phyloP scores from a whole-genome alignment of 2,888 invertebrate species.

The Athripsodes cinereus region DNA sequence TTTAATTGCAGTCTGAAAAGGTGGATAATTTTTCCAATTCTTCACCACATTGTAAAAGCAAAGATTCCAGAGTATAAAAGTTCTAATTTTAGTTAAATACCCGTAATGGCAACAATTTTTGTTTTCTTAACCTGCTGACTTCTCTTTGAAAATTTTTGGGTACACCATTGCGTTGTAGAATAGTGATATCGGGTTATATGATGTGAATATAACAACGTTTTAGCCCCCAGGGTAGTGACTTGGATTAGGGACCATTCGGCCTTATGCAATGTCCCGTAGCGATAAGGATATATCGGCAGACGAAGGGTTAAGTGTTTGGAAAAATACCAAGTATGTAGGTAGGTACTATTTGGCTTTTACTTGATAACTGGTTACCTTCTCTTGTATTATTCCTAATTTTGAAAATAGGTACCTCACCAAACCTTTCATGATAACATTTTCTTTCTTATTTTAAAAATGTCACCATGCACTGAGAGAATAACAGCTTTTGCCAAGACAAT shows the following conservation, averaged over 20 bases:
- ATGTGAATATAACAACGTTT: constrained; percentile 18
- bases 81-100: no score
- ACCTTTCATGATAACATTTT: not conserved
- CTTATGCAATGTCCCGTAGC: constrained; percentile 8
- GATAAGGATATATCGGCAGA: constrained; percentile 6
- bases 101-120: no score
- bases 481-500: not conserved
- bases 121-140: no score
- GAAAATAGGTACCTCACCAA: not conserved
- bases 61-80: no score
- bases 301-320: constrained; percentile 4
- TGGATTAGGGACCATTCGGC: constrained; percentile 3
- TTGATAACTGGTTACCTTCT: not conserved
- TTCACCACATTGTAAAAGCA: no score
- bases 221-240: not conserved
- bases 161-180: no score
- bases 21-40: no score
- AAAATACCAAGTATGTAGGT: no score
- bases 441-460: not conserved
- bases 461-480: no score
- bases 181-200: constrained; percentile 17
- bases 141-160: no score
- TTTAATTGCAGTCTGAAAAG: no score
- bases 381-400: not conserved
- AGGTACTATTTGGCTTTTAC: no score